Conservation (phyloP, 2,113 vertebrate genomes). For the Chitala chitala region DNA sequence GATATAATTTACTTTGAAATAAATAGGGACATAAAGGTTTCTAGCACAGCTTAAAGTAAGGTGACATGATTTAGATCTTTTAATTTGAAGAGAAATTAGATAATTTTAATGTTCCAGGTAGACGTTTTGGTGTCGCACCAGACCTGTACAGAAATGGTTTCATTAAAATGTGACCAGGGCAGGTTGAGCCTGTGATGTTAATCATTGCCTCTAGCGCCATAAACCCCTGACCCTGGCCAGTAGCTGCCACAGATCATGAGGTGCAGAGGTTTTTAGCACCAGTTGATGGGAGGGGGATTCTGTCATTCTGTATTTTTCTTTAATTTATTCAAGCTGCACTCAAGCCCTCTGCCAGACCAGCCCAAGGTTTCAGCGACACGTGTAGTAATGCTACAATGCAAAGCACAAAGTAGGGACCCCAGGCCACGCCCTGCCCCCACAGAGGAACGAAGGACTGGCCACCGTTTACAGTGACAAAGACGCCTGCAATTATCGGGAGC, state of each 20-base stretch:
- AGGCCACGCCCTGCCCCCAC: background rate
- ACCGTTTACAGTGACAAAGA: conserved; percentile 3
- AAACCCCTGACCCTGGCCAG: background rate
- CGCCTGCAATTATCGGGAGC: background rate
- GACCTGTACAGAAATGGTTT: conserved; percentile 44
- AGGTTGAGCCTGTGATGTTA: conserved; percentile 42
- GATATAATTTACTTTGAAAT: no score
- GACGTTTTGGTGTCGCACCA: conserved; percentile 51
- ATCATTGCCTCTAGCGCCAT: conserved; percentile 37
- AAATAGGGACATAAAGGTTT: no score
- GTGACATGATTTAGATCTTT: no score
- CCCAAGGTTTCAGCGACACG: background rate
- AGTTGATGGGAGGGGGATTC: conserved; percentile 28
- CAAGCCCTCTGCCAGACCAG: background rate
- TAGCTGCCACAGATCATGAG: background rate
- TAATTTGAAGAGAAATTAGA: background rate
- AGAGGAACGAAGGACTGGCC: background rate
- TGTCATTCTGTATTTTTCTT: conserved; percentile 35
- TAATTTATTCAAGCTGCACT: background rate
- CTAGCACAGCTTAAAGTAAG: no score
- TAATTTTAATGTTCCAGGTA: background rate
- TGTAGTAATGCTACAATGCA: background rate
- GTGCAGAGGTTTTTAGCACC: conserved; percentile 4
- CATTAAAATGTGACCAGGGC: conserved; percentile 56
- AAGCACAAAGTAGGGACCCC: background rate